Evolutionary conservation across 2,888 invertebrate species (phyloP), one percentile per base, ranked within the genome.

Genomic region (Fabriciana adippe): DNA sequence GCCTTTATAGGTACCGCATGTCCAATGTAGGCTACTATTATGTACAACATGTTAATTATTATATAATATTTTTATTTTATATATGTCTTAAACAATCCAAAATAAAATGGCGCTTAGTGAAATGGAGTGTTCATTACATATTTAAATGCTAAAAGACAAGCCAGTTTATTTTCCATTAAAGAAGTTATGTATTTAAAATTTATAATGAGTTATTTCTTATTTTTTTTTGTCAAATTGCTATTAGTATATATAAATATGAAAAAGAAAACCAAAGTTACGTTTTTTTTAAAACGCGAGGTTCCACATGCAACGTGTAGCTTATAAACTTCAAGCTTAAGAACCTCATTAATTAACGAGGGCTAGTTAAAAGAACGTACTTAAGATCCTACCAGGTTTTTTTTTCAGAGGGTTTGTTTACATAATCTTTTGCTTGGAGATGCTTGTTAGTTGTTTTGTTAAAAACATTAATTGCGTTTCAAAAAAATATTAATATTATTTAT

Each of bases 321-420:
- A 59, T 48, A 59, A 59, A 59, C 59, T 59, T 59, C 26, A 45
- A 59, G 48, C 59, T 48, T 47, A 59, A 26, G 26, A 48, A 48
- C 59, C 47, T 59, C 47, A 48, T 59, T 48, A 59, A 59, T 59
- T 57, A 48, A 48, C 59, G 47, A 57, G 45, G 18, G 57, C 47
- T 15, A 48, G 59, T 48, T 59, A 59, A 48, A 59, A 59, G 57
- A 59, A 26, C 59, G 26, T 59, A 47, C 59, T 48, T 59, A 21
- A 48, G 48, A 48, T 59, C 47, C 48, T 59, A 48, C 11, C 26
- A 48, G 6, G 41, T 55, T 48, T 47, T 59, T n/a, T 59, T 57
- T 11, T 13, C 48, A 48, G 48, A 31, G 15, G 16, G n/a, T n/a
- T 59, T 59, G 59, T 59, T 59, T 48, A 26, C 48, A 26, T 48